Percentiles rank a stretch among this genome's conserved stretches.
phyloP scores from a whole-genome alignment of 2,888 invertebrate genomes.

The Eueremaeus valkanovi region DNA sequence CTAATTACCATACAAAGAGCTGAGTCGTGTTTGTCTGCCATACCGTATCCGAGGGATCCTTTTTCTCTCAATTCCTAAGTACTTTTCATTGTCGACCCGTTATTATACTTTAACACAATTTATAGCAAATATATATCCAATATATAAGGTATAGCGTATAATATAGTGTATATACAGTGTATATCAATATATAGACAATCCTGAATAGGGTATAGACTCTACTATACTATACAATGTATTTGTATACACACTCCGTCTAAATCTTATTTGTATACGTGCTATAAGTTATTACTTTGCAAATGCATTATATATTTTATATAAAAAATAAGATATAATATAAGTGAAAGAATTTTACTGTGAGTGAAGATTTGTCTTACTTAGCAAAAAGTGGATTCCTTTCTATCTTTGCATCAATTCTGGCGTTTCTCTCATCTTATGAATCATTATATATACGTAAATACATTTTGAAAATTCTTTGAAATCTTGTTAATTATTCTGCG shows the following conservation, averaged over 20 bases:
- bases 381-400: conserved; percentile 11
- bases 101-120: conserved; percentile 31
- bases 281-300: conserved; percentile 21
- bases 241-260: neutral
- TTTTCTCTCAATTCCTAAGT: conserved; percentile 12
- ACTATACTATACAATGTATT: neutral
- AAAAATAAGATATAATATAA: neutral
- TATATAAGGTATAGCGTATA: neutral
- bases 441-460: neutral
- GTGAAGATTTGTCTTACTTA: conserved; percentile 33
- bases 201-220: neutral
- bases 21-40: conserved; percentile 43
- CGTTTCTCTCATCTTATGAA: neutral
- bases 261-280: conserved; percentile 19
- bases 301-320: neutral
- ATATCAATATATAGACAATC: neutral
- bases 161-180: neutral
- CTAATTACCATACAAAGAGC: conserved; percentile 48
- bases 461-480: neutral
- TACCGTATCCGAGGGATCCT: conserved; percentile 17
- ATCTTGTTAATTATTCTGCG: conserved; percentile 16
- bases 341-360: neutral
- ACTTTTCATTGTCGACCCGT: conserved; percentile 28
- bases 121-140: neutral
- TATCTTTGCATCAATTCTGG: neutral